phyloP scores from a whole-genome alignment of 2,888 invertebrate species.

The Synanthedon tipuliformis region DNA sequence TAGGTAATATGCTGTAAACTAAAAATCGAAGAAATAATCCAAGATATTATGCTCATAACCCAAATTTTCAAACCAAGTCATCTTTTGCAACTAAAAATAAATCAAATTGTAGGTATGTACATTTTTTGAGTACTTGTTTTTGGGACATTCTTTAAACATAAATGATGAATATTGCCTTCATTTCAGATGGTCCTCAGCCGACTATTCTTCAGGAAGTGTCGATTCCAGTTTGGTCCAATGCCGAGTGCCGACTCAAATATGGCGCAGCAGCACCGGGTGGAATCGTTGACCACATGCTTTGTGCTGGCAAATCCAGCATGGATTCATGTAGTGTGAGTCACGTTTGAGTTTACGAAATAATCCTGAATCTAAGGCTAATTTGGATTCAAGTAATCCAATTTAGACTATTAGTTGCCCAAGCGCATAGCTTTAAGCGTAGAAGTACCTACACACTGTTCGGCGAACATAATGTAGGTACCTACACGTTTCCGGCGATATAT shows the following conservation, averaged over 20 bases:
- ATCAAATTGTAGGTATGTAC: too few species aligned
- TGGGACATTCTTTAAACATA: neutral
- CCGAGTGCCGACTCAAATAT: slow-evolving; percentile 82
- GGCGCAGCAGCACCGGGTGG: slow-evolving; percentile 90
- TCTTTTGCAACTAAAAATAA: too few species aligned
- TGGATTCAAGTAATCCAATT: too few species aligned
- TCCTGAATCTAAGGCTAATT: neutral
- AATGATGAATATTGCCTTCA: neutral
- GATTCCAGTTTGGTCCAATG: slow-evolving; percentile 85
- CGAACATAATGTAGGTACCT: too few species aligned
- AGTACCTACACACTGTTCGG: too few species aligned
- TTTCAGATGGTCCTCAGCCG: slow-evolving; percentile 83
- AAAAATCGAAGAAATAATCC: too few species aligned
- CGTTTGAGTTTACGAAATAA: slow-evolving; percentile 10
- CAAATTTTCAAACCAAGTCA: too few species aligned
- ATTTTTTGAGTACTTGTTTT: neutral
- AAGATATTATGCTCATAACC: too few species aligned
- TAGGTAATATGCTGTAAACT: too few species aligned
- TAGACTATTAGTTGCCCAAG: too few species aligned
- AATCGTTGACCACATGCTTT: slow-evolving; percentile 88
- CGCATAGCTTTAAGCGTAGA: too few species aligned
- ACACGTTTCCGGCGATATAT: too few species aligned
- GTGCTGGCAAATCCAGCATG: slow-evolving; percentile 85
- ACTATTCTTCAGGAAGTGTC: slow-evolving; percentile 84
- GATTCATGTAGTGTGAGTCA: slow-evolving; percentile 89